Conservation (phyloP, 2,888 invertebrate genomes). For the Lysandra coridon region DNA sequence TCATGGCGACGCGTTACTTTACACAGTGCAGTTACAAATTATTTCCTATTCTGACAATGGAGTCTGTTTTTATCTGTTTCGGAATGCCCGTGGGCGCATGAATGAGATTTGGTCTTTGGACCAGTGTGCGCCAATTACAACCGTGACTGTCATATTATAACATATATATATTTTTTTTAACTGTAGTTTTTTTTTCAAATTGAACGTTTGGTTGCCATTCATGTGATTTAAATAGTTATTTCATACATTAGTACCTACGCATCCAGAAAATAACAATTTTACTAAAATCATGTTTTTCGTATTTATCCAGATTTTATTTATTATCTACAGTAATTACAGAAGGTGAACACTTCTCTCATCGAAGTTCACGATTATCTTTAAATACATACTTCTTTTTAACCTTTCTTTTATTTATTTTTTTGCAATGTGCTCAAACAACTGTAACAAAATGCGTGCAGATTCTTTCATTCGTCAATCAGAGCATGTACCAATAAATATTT, state of each 20-base stretch:
- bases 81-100: constrained; percentile 64
- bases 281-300: no score
- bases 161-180: no score
- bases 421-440: background rate
- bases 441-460: constrained; percentile 3
- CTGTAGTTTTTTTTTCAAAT: no score
- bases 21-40: background rate
- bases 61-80: constrained; percentile 39
- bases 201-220: no score
- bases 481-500: background rate
- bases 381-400: no score
- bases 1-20: background rate
- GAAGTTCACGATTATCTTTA: no score
- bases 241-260: no score
- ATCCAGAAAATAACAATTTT: no score
- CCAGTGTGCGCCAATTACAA: constrained; percentile 36
- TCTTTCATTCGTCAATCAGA: constrained; percentile 7
- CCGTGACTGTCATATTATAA: background rate
- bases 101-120: constrained; percentile 47
- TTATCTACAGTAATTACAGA: no score
- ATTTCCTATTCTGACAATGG: constrained; percentile 34
- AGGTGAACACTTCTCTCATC: no score
- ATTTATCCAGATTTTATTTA: no score
- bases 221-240: no score
- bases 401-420: background rate